A percentile compares a stretch with the other conserved stretches of the same genome.
Conservation (phyloP, 2,888 invertebrate genomes). For the Dasypogon diadema region DNA sequence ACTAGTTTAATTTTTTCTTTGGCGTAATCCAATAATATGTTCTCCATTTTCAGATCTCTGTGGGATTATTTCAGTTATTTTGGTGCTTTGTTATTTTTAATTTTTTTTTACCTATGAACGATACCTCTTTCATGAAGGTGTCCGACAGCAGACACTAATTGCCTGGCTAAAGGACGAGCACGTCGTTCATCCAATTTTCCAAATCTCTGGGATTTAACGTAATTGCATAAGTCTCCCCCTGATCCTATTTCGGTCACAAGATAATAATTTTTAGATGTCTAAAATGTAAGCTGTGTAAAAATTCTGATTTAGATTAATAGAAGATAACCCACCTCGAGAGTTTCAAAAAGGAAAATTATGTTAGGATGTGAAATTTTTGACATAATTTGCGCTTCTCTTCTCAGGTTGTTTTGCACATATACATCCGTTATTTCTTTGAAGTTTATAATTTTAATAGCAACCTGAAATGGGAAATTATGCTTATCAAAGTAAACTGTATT, state of each 20-base stretch:
- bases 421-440: conserved; percentile 78
- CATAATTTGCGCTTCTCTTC: conserved; percentile 79
- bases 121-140: conserved; percentile 78
- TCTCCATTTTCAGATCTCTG: conserved; percentile 85
- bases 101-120: conserved; percentile 77
- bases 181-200: conserved; percentile 72
- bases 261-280: conserved; percentile 79
- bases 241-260: conserved; percentile 80
- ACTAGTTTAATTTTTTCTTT: conserved; percentile 80
- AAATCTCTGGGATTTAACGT: conserved; percentile 73
- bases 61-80: no score
- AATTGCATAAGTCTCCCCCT: conserved; percentile 78
- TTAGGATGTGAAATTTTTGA: conserved; percentile 79
- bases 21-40: conserved; percentile 78
- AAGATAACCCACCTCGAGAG: conserved; percentile 58
- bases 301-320: neutral
- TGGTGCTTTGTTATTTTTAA: conserved; percentile 44
- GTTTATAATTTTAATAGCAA: conserved; percentile 83
- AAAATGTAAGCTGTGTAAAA: conserved; percentile 56
- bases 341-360: conserved; percentile 78
- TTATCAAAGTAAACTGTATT: neutral
- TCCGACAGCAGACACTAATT: conserved; percentile 76
- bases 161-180: conserved; percentile 73
- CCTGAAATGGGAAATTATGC: no score
- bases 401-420: conserved; percentile 78